Evolutionary conservation across 2,113 vertebrate species (phyloP).

Genomic region (Tetraodon nigroviridis): DNA sequence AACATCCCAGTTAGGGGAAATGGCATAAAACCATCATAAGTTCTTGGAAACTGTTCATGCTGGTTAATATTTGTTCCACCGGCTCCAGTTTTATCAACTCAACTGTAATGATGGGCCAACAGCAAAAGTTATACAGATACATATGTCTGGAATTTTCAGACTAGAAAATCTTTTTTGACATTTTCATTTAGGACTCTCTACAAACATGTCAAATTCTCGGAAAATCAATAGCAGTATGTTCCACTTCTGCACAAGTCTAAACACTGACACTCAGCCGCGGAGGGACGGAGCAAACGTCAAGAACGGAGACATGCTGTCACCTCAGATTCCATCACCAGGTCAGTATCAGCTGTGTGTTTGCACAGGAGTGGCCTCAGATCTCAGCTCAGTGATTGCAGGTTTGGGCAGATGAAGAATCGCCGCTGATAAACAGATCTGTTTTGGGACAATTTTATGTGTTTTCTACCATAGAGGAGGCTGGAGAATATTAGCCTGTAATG

Average conservation of each 20-base stretch:
- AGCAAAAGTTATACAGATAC: neutral
- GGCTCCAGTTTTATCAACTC: too few relatives aligned
- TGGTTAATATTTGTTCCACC: too few relatives aligned
- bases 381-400: conserved; percentile 35
- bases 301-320: conserved; percentile 30
- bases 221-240: neutral
- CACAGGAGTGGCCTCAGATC: neutral
- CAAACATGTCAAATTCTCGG: neutral
- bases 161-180: neutral
- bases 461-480: conserved; percentile 25
- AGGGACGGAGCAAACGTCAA: conserved; percentile 4
- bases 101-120: too few relatives aligned
- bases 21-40: neutral
- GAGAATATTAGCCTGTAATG: conserved; percentile 46
- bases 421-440: conserved; percentile 21
- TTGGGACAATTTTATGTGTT: conserved; percentile 36
- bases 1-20: neutral
- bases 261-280: conserved; percentile 7
- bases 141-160: neutral
- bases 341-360: conserved; percentile 22
- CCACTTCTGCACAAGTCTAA: conserved; percentile 12
- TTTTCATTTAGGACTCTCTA: neutral
- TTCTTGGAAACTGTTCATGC: too few relatives aligned
- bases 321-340: neutral
- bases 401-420: conserved; percentile 29